Evolutionary conservation across 2,888 invertebrate genomes (phyloP).

Genomic region (Parapristionchus giblindavisi): DNA sequence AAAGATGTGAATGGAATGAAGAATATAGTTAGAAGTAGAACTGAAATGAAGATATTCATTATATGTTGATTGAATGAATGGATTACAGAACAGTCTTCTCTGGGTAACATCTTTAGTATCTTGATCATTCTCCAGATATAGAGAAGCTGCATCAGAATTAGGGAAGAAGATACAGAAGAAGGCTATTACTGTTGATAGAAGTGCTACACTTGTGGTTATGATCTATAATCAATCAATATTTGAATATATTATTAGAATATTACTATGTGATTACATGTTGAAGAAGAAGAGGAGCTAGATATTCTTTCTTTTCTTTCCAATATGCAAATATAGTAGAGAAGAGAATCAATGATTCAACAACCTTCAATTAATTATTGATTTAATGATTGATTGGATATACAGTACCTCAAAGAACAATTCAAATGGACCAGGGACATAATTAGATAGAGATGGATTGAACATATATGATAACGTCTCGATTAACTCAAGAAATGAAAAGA

Average conservation of each 20-base stretch:
- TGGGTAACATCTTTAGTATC: background rate
- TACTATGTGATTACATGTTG: slow-evolving; percentile 11
- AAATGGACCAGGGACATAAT: background rate
- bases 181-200: slow-evolving; percentile 21
- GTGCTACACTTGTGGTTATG: slow-evolving; percentile 1
- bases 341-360: slow-evolving; percentile 17
- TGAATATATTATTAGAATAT: background rate
- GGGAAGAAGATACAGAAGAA: slow-evolving; percentile 29
- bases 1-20: background rate
- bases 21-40: background rate
- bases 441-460: background rate
- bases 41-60: background rate
- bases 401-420: slow-evolving; percentile 31
- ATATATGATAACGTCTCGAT: slow-evolving; percentile 35
- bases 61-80: background rate
- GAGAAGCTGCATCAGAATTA: background rate
- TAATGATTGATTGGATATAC: background rate
- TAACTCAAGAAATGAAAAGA: background rate
- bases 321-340: slow-evolving; percentile 15
- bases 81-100: slow-evolving; percentile 16
- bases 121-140: background rate
- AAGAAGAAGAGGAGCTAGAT: slow-evolving; percentile 28
- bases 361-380: slow-evolving; percentile 1
- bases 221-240: slow-evolving; percentile 12
- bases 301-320: slow-evolving; percentile 30